A percentile compares a stretch with the other conserved stretches of the same genome.
phyloP scores from a whole-genome alignment of 2,888 invertebrate genomes.

The Cheilosia vulpina region DNA sequence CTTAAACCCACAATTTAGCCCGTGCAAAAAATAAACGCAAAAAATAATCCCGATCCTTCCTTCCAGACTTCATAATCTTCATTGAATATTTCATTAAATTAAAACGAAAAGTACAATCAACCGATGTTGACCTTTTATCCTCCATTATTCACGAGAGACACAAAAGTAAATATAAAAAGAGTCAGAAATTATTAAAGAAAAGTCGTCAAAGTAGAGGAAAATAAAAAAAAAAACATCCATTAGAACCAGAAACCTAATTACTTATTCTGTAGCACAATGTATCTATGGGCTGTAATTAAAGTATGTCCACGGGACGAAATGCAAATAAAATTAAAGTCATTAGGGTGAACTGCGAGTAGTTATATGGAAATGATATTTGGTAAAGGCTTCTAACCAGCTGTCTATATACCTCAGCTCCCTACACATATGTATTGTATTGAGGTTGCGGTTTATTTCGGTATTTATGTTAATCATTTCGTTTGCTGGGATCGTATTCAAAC shows the following conservation, averaged over 20 bases:
- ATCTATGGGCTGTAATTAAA: constrained; percentile 68
- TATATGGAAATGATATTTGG: constrained; percentile 44
- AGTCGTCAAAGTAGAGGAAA: constrained; percentile 12
- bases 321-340: constrained; percentile 58
- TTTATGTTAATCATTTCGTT: constrained; percentile 43
- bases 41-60: constrained; percentile 53
- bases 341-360: constrained; percentile 34
- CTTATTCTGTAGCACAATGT: constrained; percentile 47
- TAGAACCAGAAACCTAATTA: constrained; percentile 67
- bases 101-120: constrained; percentile 73
- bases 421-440: neutral
- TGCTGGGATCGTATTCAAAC: constrained; percentile 8
- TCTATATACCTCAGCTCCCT: neutral
- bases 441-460: constrained; percentile 27
- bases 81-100: constrained; percentile 72
- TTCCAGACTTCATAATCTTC: constrained; percentile 65
- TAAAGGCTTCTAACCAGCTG: constrained; percentile 45
- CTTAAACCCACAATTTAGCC: constrained; percentile 71
- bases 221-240: constrained; percentile 48
- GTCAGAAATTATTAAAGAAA: constrained; percentile 26
- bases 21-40: constrained; percentile 31
- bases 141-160: constrained; percentile 46
- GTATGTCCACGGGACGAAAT: constrained; percentile 50
- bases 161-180: constrained; percentile 3
- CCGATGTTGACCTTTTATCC: constrained; percentile 69